Conservation (phyloP, 2,113 vertebrate species). For the Epinephelus fuscoguttatus region DNA sequence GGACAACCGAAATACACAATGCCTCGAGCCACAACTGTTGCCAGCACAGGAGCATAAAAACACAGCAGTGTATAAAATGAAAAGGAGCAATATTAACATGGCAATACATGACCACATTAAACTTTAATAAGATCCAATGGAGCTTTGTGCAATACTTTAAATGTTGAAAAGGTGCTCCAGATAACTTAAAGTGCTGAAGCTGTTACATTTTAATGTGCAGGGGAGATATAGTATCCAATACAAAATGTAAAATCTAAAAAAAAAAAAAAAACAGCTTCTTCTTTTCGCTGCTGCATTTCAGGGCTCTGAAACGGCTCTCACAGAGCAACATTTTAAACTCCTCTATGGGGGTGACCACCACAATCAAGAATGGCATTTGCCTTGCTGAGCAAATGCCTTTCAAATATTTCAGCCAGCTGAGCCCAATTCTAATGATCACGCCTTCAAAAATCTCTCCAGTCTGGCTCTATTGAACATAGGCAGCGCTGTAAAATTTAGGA, state of each 20-base stretch:
- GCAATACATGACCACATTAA: neutral
- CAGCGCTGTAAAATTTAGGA: neutral
- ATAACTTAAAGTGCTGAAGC: neutral
- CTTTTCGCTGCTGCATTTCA: neutral
- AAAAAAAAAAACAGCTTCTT: neutral
- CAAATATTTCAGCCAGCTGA: slow-evolving; percentile 28
- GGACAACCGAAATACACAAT: too few relatives aligned
- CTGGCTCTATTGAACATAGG: neutral
- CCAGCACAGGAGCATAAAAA: neutral
- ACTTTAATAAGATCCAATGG: neutral
- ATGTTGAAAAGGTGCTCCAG: neutral
- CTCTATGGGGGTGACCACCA: neutral
- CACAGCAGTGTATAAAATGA: neutral
- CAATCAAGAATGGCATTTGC: slow-evolving; percentile 28
- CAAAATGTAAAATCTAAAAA: neutral
- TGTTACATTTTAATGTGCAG: neutral
- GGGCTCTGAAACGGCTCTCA: neutral
- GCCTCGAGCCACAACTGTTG: too few relatives aligned
- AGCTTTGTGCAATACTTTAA: neutral
- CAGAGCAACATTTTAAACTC: neutral
- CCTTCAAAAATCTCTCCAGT: neutral
- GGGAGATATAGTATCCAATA: neutral
- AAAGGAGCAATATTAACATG: neutral
- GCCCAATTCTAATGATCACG: neutral
- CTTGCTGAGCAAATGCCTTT: slow-evolving; percentile 18